phyloP scores from a whole-genome alignment of 30 jellyfish, hydroid and myxozoan species.

The Aurelia sp. region DNA sequence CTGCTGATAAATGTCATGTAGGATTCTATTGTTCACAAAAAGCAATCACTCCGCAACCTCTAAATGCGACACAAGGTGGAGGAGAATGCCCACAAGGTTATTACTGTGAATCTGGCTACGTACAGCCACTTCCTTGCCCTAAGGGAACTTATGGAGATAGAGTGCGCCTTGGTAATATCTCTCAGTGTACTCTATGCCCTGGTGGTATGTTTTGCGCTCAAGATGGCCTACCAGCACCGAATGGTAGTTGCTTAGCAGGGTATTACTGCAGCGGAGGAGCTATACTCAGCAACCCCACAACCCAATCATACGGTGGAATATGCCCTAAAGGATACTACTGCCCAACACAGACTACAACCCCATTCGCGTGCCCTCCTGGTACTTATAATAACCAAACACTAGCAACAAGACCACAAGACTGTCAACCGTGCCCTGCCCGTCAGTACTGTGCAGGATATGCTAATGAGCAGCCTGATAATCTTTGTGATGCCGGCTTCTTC shows the following conservation, averaged over 20 bases:
- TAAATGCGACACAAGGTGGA: slow-evolving; percentile 87
- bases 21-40: slow-evolving; percentile 89
- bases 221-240: slow-evolving; percentile 86
- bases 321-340: slow-evolving; percentile 96
- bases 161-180: slow-evolving; percentile 52
- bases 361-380: slow-evolving; percentile 98
- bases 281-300: slow-evolving; percentile 59
- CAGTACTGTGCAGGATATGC: slow-evolving; percentile 87
- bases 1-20: slow-evolving; percentile 88
- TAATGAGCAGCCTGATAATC: slow-evolving; percentile 79
- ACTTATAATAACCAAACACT: slow-evolving; percentile 85
- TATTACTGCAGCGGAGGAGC: slow-evolving; percentile 90
- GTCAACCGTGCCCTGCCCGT: slow-evolving; percentile 94
- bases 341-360: slow-evolving; percentile 83
- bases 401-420: slow-evolving; percentile 82
- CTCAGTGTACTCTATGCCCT: slow-evolving; percentile 86
- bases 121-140: slow-evolving; percentile 86
- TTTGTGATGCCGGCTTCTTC: slow-evolving; percentile 88
- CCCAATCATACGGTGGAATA: slow-evolving; percentile 75
- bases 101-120: slow-evolving; percentile 87
- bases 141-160: slow-evolving; percentile 92
- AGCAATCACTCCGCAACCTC: slow-evolving; percentile 89
- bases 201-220: slow-evolving; percentile 95
- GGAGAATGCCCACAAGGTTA: slow-evolving; percentile 95
- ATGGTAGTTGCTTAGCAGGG: slow-evolving; percentile 92